Conservation (phyloP, 2,888 invertebrate genomes). For the Cerceris ruficornis region DNA sequence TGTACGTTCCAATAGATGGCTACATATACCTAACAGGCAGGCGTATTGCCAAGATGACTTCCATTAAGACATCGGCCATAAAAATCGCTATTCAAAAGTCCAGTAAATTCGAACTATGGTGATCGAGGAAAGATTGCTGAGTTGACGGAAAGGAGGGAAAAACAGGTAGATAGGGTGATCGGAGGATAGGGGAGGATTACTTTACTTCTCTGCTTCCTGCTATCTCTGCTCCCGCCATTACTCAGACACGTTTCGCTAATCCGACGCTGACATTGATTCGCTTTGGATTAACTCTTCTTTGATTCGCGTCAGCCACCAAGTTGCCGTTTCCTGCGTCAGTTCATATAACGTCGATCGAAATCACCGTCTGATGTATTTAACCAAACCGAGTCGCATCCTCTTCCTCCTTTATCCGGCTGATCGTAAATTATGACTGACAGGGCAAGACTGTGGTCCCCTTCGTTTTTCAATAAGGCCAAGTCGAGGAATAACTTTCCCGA, state of each 20-base stretch:
- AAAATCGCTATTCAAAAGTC: conserved; percentile 43
- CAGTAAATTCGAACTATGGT: conserved; percentile 57
- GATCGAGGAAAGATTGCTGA: conserved; percentile 56
- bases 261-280: conserved; percentile 63
- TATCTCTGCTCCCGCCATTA: conserved; percentile 34
- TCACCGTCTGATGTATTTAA: conserved; percentile 3
- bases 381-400: conserved; percentile 13
- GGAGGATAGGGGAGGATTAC: conserved; percentile 49
- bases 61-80: conserved; percentile 33
- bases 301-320: conserved; percentile 26
- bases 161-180: conserved; percentile 32
- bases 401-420: not conserved
- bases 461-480: not conserved
- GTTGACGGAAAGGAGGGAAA: conserved; percentile 27
- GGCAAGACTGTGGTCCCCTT: not conserved
- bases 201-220: conserved; percentile 37
- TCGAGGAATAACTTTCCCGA: not conserved
- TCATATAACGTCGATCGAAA: conserved; percentile 25
- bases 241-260: conserved; percentile 51
- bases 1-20: conserved; percentile 64
- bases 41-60: not conserved
- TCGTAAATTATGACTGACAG: not conserved
- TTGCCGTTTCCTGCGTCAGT: conserved; percentile 24
- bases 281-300: conserved; percentile 58
- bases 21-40: conserved; percentile 6